Base-by-base conservation (phyloP, 2,113 vertebrate species). In the Thermophis baileyi region DNA sequence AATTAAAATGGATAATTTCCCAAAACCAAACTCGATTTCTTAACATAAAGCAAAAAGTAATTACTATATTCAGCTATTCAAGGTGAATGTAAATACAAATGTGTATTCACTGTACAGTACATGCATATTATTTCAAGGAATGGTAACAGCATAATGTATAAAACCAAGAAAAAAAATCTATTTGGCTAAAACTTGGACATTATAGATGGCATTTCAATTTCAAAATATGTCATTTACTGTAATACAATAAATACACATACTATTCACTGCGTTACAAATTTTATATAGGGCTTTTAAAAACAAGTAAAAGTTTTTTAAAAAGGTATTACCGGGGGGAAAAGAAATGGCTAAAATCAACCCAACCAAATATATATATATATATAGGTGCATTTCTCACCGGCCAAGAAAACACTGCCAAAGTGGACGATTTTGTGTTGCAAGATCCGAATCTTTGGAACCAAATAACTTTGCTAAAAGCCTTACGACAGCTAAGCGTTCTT, bases 361-460 rank as follows among this genome's bases (percentile, higher is more conserved):
- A 60, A 46, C 27, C 89, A 54, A 46, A 90, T 69, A 91, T 92
- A 44, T 30, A 3, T 92, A 44, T 30, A 3, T 92, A 40, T 25
- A 3, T 91, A 9, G 54, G 0, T 0, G 3, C 74, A 40, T 93
- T 96, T 95, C 98, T 97, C 96, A 99, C 99, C 99, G 97, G 96
- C 99, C 99, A 94, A 99, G 98, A 97, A 99, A 99, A 96, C 99
- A 99, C 92, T 99, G 99, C 99, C 99, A 99, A 91, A 99, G 98
- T 3, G 99, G 99, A 94, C 99, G 98, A 96, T 99, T 99, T 94
- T 99, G 99, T 1, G 98, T 99, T 90, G 99, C 99, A 93, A 99
- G 98, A 95, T 99, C 99, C 2, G 99, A 99, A 98, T 99, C 99
- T 98, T 99, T 99, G 96, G 98, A 99, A 47, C 99, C 99, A 96